phyloP scores from a whole-genome alignment of 2,113 vertebrate species.

The Neodon shergylaensis region DNA sequence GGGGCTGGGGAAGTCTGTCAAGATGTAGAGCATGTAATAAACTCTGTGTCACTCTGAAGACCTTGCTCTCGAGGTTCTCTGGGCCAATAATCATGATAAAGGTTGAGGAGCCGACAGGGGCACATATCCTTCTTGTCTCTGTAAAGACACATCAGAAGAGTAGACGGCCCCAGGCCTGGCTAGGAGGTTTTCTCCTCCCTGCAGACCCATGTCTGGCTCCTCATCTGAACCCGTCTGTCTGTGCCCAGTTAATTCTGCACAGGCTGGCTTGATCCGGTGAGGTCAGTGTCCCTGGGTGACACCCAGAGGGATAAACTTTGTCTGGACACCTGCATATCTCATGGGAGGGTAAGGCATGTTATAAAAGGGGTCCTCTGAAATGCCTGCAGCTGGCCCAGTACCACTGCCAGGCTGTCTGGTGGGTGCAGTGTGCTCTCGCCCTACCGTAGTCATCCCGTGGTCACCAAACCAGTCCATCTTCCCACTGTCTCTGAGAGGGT shows the following conservation, averaged over 20 bases:
- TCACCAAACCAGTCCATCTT: fast-evolving
- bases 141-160: constrained; percentile 64
- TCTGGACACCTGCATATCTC: not conserved
- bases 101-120: constrained; percentile 73
- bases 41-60: constrained; percentile 86
- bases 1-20: constrained; percentile 73
- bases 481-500: not conserved
- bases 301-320: fast-evolving
- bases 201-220: constrained; percentile 68
- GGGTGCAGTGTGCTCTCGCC: fast-evolving
- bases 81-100: constrained; percentile 79
- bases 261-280: constrained; percentile 62
- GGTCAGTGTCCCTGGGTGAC: fast-evolving
- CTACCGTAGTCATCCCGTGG: fast-evolving
- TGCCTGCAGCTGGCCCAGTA: fast-evolving
- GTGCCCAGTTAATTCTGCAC: constrained; percentile 77
- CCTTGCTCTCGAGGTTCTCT: constrained; percentile 76
- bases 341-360: too few species aligned
- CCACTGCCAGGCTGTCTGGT: not conserved
- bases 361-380: not conserved
- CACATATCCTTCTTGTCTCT: constrained; percentile 60
- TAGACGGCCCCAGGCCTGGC: not conserved
- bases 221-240: constrained; percentile 74
- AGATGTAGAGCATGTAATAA: constrained; percentile 83
- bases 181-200: not conserved